Evolutionary conservation across 2,797 vertebrate genomes (phyloP).

Genomic region (Anniella stebbinsi): DNA sequence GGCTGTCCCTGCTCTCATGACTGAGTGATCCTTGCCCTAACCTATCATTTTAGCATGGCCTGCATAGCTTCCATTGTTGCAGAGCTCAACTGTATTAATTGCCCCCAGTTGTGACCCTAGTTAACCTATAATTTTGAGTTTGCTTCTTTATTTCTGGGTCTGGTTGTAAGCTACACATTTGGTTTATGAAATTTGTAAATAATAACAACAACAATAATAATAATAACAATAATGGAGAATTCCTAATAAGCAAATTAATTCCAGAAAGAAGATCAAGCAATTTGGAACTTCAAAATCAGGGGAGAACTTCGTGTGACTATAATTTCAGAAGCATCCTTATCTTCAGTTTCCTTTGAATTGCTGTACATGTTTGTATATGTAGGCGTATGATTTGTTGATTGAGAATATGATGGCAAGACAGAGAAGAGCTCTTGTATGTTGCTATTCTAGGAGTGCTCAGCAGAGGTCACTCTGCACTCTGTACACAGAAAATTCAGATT

Average conservation of each 20-base stretch:
- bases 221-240: too few species aligned
- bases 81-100: too few species aligned
- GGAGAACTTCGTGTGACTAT: not conserved
- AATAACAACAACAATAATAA: not conserved
- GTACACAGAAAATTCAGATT: slow-evolving; percentile 10
- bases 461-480: not conserved
- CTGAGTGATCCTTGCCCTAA: too few species aligned
- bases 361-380: too few species aligned
- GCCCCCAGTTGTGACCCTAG: too few species aligned
- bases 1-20: too few species aligned
- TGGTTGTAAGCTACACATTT: not conserved
- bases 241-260: not conserved
- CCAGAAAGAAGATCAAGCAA: not conserved
- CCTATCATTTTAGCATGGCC: too few species aligned
- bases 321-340: not conserved
- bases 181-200: not conserved
- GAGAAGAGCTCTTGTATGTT: not conserved
- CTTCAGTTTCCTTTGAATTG: not conserved
- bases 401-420: not conserved
- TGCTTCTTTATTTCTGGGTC: too few species aligned
- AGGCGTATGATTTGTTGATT: not conserved
- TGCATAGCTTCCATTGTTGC: too few species aligned
- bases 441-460: not conserved
- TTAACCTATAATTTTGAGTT: too few species aligned
- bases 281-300: not conserved